phyloP scores from a whole-genome alignment of 2,888 invertebrate genomes.

The Mantis religiosa region DNA sequence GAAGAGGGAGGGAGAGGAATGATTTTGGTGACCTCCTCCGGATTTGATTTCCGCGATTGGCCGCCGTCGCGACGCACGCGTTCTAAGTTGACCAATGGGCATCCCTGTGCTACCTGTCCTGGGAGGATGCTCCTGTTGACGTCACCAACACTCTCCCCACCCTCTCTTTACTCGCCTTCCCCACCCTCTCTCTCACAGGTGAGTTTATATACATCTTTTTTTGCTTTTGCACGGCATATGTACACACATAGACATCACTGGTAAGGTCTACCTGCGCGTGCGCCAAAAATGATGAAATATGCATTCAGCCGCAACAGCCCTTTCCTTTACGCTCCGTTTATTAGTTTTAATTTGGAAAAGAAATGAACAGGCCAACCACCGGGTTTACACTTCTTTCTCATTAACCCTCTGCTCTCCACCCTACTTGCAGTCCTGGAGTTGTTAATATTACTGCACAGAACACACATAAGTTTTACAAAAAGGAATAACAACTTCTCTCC shows the following conservation, averaged over 20 bases:
- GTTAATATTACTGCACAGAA: background rate
- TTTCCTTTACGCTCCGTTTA: constrained; percentile 14
- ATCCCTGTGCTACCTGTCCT: constrained; percentile 12
- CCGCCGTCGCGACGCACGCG: constrained; percentile 20
- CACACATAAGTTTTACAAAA: background rate
- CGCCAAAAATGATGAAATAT: constrained; percentile 19
- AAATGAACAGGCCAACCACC: constrained; percentile 11
- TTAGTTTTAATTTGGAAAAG: constrained; percentile 23
- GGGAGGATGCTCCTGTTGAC: background rate
- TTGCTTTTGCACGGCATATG: background rate
- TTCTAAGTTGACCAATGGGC: constrained; percentile 19
- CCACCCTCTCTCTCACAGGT: background rate
- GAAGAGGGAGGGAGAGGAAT: background rate
- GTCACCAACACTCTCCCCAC: background rate
- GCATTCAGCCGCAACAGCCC: background rate
- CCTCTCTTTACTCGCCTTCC: background rate
- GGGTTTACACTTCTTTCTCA: constrained; percentile 14
- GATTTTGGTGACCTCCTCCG: background rate
- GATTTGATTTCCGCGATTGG: constrained; percentile 19
- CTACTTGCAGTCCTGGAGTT: background rate
- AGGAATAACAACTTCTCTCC: background rate
- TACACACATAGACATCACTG: background rate
- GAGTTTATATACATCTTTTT: background rate
- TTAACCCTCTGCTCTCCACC: background rate
- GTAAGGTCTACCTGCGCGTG: background rate